Conservation (phyloP, 2,113 vertebrate species). For the Sebastes schlegelii region DNA sequence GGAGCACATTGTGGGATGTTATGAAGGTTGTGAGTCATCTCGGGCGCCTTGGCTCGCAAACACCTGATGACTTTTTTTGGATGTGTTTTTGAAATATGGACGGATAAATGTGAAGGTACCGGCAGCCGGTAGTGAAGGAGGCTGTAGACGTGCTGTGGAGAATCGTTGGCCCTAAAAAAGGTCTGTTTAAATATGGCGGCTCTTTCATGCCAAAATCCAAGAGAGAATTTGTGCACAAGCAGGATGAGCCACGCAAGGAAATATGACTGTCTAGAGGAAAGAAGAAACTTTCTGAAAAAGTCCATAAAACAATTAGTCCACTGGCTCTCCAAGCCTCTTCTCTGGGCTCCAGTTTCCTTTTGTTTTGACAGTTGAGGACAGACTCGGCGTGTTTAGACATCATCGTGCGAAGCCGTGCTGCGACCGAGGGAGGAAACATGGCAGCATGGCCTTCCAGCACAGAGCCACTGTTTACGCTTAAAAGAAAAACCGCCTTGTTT, state of each 20-base stretch:
- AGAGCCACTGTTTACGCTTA: background rate
- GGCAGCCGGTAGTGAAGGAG: constrained; percentile 3
- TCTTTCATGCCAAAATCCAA: background rate
- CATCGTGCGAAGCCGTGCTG: background rate
- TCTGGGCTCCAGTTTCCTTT: background rate
- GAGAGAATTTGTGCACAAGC: background rate
- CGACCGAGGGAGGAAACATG: constrained; percentile 24
- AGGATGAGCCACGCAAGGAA: background rate
- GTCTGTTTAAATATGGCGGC: background rate
- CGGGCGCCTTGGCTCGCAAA: constrained; percentile 15
- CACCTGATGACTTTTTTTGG: constrained; percentile 34
- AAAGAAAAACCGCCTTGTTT: constrained; percentile 21
- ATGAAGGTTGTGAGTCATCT: constrained; percentile 46
- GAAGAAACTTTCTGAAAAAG: background rate
- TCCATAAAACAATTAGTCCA: background rate
- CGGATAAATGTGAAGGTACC: constrained; percentile 37
- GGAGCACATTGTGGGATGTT: constrained; percentile 12
- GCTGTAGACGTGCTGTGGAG: background rate
- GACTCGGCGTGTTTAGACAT: background rate
- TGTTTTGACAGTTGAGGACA: constrained; percentile 5
- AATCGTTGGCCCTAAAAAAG: background rate
- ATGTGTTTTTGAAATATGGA: constrained; percentile 36
- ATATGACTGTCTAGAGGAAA: background rate
- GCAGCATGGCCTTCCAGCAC: background rate
- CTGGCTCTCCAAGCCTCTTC: background rate